Base-by-base conservation (phyloP, 2,797 vertebrate genomes). In the Amblyraja radiata region DNA sequence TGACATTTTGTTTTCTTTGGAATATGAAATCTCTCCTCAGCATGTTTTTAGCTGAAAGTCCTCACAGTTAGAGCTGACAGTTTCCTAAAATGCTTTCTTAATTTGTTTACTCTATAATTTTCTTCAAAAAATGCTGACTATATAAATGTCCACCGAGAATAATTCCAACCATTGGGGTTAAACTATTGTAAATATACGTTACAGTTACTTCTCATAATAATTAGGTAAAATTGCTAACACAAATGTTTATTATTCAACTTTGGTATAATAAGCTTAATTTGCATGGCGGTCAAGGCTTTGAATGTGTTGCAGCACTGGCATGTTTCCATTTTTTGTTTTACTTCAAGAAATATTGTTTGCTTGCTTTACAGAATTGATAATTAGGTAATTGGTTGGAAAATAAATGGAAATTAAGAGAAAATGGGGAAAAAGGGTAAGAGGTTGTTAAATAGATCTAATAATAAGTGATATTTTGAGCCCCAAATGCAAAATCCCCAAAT, bases 1-100 rank as follows among this genome's bases (percentile, higher is more conserved):
- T 58, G 71, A 92, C 28, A 39, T 58, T 76, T 54, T 76, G 39
- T 28, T 92, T 92, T 92, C 36, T 73, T 76, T 92, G 90, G 88
- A 91, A 91, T 73, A 46, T 28, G 21, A 71, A 46, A 39, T 73
- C 68, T 25, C 68, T 74, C 23, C 21, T 91, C 90, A 91, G 90
- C 68, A 74, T 46, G 23, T 46, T 91, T 11, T 76, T 76, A 76
- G 90, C 71, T 71, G 46, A 76, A 76, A 76, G 71, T n/a, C 71
- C 71, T n/a, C 39, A 76, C 68, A 92, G 71, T 13, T 92, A n/a
- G 25, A 92, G 32, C 90, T 54, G 54, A 83, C 80, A 78, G 9
- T 84, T 84, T 84, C 54, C 81, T 54, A 39, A 54, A 58, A 73
- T 13, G 23, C 9, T 92, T 46, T 14, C 32, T 54, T 76, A 92